Conservation (phyloP, 1,140 invertebrate genomes). For the Acromyrmex echinatior region DNA sequence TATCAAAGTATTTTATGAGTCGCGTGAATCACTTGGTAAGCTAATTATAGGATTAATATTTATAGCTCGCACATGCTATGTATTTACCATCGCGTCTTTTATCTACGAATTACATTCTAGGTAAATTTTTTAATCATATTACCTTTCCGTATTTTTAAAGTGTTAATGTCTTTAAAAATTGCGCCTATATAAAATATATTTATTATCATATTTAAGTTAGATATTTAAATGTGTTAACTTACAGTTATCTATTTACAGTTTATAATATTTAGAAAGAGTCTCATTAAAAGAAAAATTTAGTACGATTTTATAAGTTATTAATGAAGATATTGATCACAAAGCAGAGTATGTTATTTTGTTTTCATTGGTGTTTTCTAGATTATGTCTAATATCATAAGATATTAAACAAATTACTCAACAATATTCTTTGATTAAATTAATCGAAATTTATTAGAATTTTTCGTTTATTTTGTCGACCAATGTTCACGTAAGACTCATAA, state of each 20-base stretch:
- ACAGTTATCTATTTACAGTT: no score
- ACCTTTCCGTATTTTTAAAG: not conserved
- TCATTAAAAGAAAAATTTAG: not conserved
- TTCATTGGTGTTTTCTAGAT: not conserved
- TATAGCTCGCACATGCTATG: slow-evolving; percentile 72
- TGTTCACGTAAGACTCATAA: not conserved
- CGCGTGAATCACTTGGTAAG: slow-evolving; percentile 81
- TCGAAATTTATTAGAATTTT: not conserved
- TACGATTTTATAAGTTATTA: not conserved
- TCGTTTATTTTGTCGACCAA: not conserved
- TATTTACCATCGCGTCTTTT: not conserved
- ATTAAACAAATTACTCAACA: not conserved
- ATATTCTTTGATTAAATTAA: not conserved
- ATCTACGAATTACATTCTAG: slow-evolving; percentile 16
- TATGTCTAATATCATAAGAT: slow-evolving; percentile 26
- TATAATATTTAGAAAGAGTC: not conserved
- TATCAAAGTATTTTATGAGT: slow-evolving; percentile 76
- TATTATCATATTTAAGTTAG: not conserved
- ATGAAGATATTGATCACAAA: not conserved
- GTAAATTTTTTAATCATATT: slow-evolving; percentile 19
- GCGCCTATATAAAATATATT: not conserved
- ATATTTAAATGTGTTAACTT: not conserved
- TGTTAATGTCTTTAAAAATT: not conserved
- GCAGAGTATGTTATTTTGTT: not conserved
- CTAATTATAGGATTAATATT: slow-evolving; percentile 85